Conservation (phyloP, 2,113 vertebrate species). For the Euleptes europaea region DNA sequence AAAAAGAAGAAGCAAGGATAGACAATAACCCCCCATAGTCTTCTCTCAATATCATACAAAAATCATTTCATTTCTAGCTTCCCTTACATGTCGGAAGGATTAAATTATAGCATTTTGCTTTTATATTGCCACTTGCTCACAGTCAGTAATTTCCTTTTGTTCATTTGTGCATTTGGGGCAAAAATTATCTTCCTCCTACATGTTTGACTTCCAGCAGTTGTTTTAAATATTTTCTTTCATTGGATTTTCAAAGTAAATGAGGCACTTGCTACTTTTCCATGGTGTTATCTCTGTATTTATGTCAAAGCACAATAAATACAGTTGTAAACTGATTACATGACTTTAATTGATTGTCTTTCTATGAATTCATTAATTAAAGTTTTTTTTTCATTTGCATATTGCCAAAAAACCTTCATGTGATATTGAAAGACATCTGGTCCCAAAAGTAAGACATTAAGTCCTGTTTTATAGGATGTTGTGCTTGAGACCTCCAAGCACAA, state of each 20-base stretch:
- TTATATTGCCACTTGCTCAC: conserved; percentile 1
- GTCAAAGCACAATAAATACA: not conserved
- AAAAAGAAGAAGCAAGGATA: not conserved
- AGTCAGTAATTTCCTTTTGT: conserved; percentile 1
- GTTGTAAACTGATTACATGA: not conserved
- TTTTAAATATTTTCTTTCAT: not conserved
- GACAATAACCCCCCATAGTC: not conserved
- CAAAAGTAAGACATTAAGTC: no score
- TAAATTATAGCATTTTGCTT: not conserved
- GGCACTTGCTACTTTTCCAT: not conserved
- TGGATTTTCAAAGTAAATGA: not conserved
- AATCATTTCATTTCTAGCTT: not conserved
- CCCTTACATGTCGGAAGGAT: not conserved
- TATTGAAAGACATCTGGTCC: not conserved
- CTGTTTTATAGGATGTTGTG: no score
- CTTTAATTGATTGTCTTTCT: not conserved
- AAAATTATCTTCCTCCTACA: not conserved
- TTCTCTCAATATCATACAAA: not conserved
- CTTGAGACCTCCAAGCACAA: no score
- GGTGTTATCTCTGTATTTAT: not conserved
- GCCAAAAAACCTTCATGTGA: not conserved
- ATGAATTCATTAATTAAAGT: not conserved
- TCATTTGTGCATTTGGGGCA: not conserved
- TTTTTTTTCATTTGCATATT: not conserved
- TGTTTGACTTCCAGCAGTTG: not conserved